Evolutionary conservation across 2,797 vertebrate genomes (phyloP).

Genomic region (Heterohyrax brucei): DNA sequence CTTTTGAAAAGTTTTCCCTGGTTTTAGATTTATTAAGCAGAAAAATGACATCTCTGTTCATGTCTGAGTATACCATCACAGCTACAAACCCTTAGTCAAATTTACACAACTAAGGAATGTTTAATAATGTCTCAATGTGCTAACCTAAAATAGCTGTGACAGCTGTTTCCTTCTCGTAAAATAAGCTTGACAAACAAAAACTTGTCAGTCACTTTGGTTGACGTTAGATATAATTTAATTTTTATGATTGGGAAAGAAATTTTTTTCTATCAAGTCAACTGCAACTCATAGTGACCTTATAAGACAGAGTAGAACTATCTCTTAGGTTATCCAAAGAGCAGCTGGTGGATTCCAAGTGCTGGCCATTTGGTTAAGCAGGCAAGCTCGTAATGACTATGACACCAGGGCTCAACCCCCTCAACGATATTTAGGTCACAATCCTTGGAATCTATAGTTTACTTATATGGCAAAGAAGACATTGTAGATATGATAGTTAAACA

Average conservation of each 20-base stretch:
- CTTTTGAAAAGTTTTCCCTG: conserved; percentile 7
- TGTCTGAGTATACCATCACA: not conserved
- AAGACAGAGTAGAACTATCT: too few species aligned
- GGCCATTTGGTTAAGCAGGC: too few species aligned
- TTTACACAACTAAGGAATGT: not conserved
- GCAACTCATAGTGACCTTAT: too few species aligned
- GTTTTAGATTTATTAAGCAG: not conserved
- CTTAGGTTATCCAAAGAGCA: too few species aligned
- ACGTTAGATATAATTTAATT: not conserved
- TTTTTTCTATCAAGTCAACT: not conserved
- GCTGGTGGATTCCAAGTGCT: too few species aligned
- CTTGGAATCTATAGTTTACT: too few species aligned
- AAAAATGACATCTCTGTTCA: not conserved
- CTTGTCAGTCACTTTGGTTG: not conserved
- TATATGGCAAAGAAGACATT: too few species aligned
- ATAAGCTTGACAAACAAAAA: not conserved
- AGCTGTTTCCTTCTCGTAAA: not conserved
- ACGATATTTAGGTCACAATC: too few species aligned
- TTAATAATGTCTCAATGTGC: not conserved
- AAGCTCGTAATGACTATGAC: too few species aligned
- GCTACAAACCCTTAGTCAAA: not conserved
- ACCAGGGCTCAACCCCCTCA: too few species aligned
- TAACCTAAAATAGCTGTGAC: not conserved
- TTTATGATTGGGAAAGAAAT: not conserved
- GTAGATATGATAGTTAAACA: not conserved